Conservation (phyloP, 2,113 vertebrate species). For the Coptodon rendalli region DNA sequence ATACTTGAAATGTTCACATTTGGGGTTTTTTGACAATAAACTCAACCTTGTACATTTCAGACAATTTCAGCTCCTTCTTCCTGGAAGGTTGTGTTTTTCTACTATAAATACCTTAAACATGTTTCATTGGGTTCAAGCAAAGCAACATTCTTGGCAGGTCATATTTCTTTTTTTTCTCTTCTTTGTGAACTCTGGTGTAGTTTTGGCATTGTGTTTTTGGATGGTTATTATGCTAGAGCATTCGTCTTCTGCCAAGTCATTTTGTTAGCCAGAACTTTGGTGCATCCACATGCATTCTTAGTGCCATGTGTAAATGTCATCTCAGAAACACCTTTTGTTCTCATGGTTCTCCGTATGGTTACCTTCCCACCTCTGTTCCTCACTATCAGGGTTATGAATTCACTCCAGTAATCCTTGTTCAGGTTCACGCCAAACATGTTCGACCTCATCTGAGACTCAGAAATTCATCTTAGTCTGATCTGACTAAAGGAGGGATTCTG, state of each 20-base stretch:
- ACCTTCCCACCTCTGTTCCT: neutral
- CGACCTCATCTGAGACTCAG: neutral
- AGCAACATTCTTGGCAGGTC: neutral
- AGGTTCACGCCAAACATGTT: neutral
- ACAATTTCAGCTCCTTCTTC: neutral
- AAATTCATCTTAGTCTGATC: neutral
- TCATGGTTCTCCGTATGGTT: neutral
- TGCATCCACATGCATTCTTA: neutral
- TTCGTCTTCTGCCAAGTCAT: neutral
- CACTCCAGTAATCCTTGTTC: neutral
- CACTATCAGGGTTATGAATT: neutral
- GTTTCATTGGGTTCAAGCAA: neutral
- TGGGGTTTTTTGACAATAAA: neutral
- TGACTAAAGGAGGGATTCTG: neutral
- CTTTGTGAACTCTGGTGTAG: neutral
- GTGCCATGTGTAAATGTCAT: neutral
- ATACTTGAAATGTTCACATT: neutral
- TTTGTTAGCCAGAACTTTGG: neutral
- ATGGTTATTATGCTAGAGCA: neutral
- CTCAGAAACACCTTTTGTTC: neutral
- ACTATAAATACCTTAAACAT: neutral
- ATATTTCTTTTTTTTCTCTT: fast-evolving
- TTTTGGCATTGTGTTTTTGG: neutral
- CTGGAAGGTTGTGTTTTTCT: neutral
- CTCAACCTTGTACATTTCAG: neutral